A percentile compares a stretch with the other conserved stretches of the same genome.
Evolutionary conservation across 2,888 invertebrate genomes (phyloP).

Genomic region (Andrena dorsata): DNA sequence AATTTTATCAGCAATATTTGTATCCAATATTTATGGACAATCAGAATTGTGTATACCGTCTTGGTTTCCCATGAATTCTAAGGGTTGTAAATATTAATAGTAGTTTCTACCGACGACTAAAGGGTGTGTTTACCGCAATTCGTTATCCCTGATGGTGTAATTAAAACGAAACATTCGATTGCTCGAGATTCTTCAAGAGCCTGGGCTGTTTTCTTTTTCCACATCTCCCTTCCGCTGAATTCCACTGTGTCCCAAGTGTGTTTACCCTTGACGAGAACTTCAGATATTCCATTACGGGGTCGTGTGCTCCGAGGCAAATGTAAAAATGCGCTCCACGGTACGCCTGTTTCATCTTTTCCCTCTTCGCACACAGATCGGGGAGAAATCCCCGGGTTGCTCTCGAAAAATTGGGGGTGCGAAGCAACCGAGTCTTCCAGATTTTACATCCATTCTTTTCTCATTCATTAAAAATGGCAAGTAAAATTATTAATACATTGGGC

Average conservation of each 20-base stretch:
- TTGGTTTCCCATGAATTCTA: not conserved
- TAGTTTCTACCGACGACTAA: not conserved
- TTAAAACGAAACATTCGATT: slow-evolving; percentile 19
- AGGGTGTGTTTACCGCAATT: not conserved
- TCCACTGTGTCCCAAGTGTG: slow-evolving; percentile 61
- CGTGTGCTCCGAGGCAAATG: slow-evolving; percentile 62
- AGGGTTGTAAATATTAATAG: not conserved
- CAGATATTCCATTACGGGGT: slow-evolving; percentile 76
- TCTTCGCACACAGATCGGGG: slow-evolving; percentile 22
- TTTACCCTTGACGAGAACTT: slow-evolving; percentile 70
- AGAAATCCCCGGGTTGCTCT: slow-evolving; percentile 44
- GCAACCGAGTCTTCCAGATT: not conserved
- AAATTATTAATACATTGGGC: too few relatives aligned
- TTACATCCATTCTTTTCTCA: too few relatives aligned
- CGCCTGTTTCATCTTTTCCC: slow-evolving; percentile 26
- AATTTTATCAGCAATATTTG: too few relatives aligned
- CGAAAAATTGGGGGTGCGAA: slow-evolving; percentile 8
- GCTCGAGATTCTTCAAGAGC: not conserved
- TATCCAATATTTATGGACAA: too few relatives aligned
- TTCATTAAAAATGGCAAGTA: not conserved
- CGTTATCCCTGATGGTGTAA: slow-evolving; percentile 9
- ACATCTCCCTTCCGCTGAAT: slow-evolving; percentile 45
- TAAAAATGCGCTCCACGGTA: slow-evolving; percentile 59
- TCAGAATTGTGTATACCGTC: not conserved
- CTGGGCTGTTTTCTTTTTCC: slow-evolving; percentile 28